A percentile compares a stretch with the other conserved stretches of the same genome.
phyloP scores from a whole-genome alignment of 1,140 invertebrate genomes.

The Akabosia matsudoensis region DNA sequence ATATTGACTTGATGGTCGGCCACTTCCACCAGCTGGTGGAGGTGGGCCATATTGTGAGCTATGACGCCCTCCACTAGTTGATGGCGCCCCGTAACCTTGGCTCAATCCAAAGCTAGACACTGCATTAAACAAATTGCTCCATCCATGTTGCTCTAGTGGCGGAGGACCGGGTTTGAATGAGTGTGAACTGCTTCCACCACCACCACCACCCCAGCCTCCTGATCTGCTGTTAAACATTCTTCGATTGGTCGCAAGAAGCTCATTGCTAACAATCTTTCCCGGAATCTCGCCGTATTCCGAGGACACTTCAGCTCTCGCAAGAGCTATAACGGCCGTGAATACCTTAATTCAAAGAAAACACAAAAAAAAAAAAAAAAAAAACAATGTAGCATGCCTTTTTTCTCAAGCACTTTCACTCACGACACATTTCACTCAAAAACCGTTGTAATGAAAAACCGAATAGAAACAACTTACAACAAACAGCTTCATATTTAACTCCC shows the following conservation, averaged over 20 bases:
- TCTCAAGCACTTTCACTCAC: too few relatives aligned
- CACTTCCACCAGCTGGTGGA: not conserved
- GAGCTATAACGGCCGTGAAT: not conserved
- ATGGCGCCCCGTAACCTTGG: not conserved
- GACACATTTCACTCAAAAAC: not conserved
- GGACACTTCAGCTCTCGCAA: not conserved
- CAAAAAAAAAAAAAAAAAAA: too few relatives aligned
- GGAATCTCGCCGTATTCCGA: not conserved
- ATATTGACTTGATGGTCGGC: too few relatives aligned
- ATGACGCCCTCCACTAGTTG: not conserved
- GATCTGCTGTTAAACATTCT: not conserved
- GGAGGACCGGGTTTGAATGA: not conserved
- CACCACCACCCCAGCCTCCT: not conserved
- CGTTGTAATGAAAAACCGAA: too few relatives aligned
- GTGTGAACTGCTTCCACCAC: not conserved
- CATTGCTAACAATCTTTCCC: not conserved
- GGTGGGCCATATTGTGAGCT: not conserved
- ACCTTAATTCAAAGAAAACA: slow-evolving; percentile 11
- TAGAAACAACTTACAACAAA: slow-evolving; percentile 15
- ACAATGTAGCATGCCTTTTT: too few relatives aligned
- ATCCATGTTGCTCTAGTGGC: not conserved
- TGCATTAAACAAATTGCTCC: not conserved
- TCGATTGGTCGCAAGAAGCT: not conserved
- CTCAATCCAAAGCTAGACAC: slow-evolving; percentile 7
- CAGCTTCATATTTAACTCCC: not conserved